Percentiles rank a stretch among this genome's conserved stretches.
Conservation (phyloP, 1,140 invertebrate genomes). For the Adelges cooleyi region DNA sequence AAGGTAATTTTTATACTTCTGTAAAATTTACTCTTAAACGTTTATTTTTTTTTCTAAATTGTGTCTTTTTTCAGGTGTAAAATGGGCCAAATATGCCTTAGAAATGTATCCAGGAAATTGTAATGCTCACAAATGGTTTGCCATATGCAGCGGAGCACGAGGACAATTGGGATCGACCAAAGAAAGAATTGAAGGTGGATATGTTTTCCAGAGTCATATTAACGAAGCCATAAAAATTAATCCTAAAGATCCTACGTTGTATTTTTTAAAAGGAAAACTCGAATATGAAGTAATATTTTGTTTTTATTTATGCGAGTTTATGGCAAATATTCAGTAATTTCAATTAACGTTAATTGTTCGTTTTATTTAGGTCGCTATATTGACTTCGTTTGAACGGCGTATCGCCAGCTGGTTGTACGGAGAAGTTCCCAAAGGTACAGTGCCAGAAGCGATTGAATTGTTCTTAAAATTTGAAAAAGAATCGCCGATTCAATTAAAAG, state of each 20-base stretch:
- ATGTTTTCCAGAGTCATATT: slow-evolving; percentile 58
- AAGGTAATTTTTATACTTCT: slow-evolving; percentile 12
- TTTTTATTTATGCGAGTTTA: not conserved
- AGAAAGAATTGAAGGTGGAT: slow-evolving; percentile 58
- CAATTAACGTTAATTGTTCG: not conserved
- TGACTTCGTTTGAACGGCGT: slow-evolving; percentile 60
- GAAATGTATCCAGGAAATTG: slow-evolving; percentile 43
- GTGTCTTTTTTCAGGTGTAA: slow-evolving; percentile 41
- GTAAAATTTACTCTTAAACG: not conserved
- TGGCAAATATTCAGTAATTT: too few species aligned
- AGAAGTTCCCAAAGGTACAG: slow-evolving; percentile 50
- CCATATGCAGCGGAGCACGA: slow-evolving; percentile 54
- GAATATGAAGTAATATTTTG: slow-evolving; percentile 50
- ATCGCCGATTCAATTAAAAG: slow-evolving; percentile 49
- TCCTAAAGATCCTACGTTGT: slow-evolving; percentile 51
- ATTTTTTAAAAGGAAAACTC: slow-evolving; percentile 57
- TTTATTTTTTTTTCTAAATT: slow-evolving; percentile 33
- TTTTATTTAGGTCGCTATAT: slow-evolving; percentile 44
- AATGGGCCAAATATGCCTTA: slow-evolving; percentile 49
- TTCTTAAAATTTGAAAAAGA: slow-evolving; percentile 54
- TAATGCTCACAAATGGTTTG: slow-evolving; percentile 68
- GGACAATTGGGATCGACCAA: slow-evolving; percentile 48
- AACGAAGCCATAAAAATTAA: slow-evolving; percentile 53
- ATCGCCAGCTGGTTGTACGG: slow-evolving; percentile 57
- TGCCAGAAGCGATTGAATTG: slow-evolving; percentile 52